These are phyloP conservation scores for Nanorana parkeri DNA, from an alignment of 2,113 vertebrate species.

Conservation along the genomic window DNA sequence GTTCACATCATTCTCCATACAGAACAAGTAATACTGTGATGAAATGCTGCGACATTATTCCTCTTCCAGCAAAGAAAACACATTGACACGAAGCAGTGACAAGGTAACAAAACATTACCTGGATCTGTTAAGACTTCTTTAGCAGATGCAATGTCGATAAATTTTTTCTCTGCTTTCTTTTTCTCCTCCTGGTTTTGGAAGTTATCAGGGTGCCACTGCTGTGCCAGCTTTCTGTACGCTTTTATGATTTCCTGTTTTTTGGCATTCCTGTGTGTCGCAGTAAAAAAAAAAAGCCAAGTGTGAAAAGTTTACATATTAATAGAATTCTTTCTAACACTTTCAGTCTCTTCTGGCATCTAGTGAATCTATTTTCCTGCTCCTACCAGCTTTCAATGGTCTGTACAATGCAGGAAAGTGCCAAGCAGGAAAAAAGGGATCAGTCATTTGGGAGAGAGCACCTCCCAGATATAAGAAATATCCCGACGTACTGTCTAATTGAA, in stretches of 20 bases:
- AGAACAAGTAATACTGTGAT: too few relatives aligned
- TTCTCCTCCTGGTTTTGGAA: conserved; percentile 93
- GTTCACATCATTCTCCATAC: too few relatives aligned
- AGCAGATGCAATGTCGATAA: conserved; percentile 96
- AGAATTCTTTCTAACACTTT: neutral
- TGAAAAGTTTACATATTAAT: conserved; percentile 28
- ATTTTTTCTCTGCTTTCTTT: conserved; percentile 96
- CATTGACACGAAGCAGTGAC: neutral
- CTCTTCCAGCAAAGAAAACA: too few relatives aligned
- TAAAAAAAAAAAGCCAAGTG: conserved; percentile 10
- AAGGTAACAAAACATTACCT: conserved; percentile 73
- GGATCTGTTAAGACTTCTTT: conserved; percentile 98
- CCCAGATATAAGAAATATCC: too few relatives aligned
- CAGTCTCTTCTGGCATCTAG: neutral
- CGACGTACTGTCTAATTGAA: too few relatives aligned
- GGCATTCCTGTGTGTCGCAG: conserved; percentile 81
- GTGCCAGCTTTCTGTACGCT: conserved; percentile 94
- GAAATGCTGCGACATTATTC: too few relatives aligned
- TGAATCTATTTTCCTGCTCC: too few relatives aligned
- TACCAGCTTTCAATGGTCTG: too few relatives aligned
- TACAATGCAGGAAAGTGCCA: too few relatives aligned
- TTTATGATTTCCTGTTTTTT: conserved; percentile 98
- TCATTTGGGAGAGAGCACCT: too few relatives aligned
- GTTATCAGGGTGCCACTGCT: conserved; percentile 98
- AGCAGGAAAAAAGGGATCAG: too few relatives aligned